Conservation (phyloP, 2,888 invertebrate species). For the Cistogaster globosa region DNA sequence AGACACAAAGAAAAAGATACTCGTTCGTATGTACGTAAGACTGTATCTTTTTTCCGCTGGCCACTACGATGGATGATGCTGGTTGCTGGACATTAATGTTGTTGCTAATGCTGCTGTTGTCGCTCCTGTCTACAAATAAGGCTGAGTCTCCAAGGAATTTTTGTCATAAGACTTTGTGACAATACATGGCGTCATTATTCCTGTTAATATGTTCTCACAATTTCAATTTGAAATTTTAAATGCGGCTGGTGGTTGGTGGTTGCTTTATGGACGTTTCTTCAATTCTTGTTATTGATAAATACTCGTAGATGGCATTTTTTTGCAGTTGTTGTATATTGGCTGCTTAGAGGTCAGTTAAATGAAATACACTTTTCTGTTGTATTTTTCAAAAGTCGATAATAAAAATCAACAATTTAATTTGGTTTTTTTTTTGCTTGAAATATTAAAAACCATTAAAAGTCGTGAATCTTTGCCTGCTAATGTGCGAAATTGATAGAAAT, state of each 20-base stretch:
- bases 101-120: constrained; percentile 58
- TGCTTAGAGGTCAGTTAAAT: constrained; percentile 13
- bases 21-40: not conserved
- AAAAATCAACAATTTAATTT: constrained; percentile 60
- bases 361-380: constrained; percentile 9
- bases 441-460: constrained; percentile 4
- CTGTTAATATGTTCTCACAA: constrained; percentile 72
- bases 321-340: constrained; percentile 18
- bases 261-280: constrained; percentile 25
- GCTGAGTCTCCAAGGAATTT: constrained; percentile 71
- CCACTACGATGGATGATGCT: not conserved
- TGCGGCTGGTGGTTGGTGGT: not conserved
- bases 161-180: constrained; percentile 68
- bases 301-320: not conserved
- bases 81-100: constrained; percentile 16
- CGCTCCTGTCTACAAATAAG: constrained; percentile 71
- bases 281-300: constrained; percentile 24
- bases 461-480: constrained; percentile 58
- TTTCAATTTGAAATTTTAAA: constrained; percentile 62
- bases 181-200: constrained; percentile 72
- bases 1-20: no score
- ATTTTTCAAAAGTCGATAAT: not conserved
- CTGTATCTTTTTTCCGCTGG: constrained; percentile 32
- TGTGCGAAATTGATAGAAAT: constrained; percentile 74
- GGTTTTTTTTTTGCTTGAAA: constrained; percentile 15